These are phyloP conservation scores for Lucinisca nassula DNA, from an alignment of 2,888 invertebrate species.

Conservation along the genomic window DNA sequence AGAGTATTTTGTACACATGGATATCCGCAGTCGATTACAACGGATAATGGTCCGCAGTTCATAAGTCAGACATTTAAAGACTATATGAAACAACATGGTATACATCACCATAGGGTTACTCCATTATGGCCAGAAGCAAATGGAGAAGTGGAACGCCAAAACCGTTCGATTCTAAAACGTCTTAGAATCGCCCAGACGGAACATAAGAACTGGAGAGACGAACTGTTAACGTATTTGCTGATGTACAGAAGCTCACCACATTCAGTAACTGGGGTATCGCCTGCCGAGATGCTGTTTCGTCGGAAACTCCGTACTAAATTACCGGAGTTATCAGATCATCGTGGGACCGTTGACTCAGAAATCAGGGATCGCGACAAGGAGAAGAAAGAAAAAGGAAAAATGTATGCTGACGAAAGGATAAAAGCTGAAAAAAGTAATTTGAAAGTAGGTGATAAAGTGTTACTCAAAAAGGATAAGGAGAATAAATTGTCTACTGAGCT, in stretches of 20 bases:
- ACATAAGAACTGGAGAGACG: conserved; percentile 36
- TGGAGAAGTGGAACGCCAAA: conserved; percentile 65
- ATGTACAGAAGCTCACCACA: conserved; percentile 63
- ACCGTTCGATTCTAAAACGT: conserved; percentile 57
- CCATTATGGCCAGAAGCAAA: conserved; percentile 65
- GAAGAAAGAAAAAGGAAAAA: conserved; percentile 28
- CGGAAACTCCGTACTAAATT: conserved; percentile 60
- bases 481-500: conserved; percentile 28
- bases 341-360: background rate
- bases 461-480: conserved; percentile 12
- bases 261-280: conserved; percentile 53
- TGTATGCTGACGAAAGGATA: conserved; percentile 29
- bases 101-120: conserved; percentile 42
- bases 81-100: conserved; percentile 25
- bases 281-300: conserved; percentile 55
- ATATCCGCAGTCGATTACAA: conserved; percentile 24
- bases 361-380: conserved; percentile 25
- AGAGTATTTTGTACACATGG: conserved; percentile 24
- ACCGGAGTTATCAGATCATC: conserved; percentile 31
- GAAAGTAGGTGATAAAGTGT: conserved; percentile 32
- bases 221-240: conserved; percentile 45
- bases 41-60: conserved; percentile 60
- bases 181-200: conserved; percentile 54
- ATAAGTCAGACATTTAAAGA: conserved; percentile 23
- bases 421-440: conserved; percentile 18